Evolutionary conservation across 1,140 invertebrate species (phyloP).

Genomic region (Drosophila rufa): DNA sequence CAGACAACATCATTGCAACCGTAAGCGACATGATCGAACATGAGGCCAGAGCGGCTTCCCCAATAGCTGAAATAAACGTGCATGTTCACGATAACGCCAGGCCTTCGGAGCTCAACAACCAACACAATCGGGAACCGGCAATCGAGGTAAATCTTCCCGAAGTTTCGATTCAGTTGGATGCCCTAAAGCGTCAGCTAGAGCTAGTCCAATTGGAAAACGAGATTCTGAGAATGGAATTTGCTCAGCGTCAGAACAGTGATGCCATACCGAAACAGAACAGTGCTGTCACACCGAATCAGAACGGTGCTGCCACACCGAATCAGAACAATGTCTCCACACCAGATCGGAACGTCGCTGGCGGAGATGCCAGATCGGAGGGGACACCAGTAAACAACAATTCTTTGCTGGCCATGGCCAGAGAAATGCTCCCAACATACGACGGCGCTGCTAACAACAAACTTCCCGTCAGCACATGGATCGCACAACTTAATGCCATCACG

Average conservation of each 20-base stretch:
- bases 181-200: background rate
- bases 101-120: too few species aligned
- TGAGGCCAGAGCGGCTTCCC: too few species aligned
- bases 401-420: background rate
- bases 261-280: background rate
- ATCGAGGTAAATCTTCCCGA: background rate
- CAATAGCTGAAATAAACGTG: too few species aligned
- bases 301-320: too few species aligned
- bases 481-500: background rate
- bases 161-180: background rate
- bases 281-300: too few species aligned
- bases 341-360: background rate
- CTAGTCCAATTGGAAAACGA: slow-evolving; percentile 3
- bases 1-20: too few species aligned
- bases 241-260: background rate
- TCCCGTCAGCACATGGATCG: background rate
- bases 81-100: too few species aligned
- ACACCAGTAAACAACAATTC: background rate
- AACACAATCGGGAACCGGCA: too few species aligned
- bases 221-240: background rate
- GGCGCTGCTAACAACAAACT: background rate
- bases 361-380: background rate
- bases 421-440: slow-evolving; percentile 1
- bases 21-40: too few species aligned
- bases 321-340: background rate